phyloP scores from a whole-genome alignment of 2,113 vertebrate genomes.

The Cyphomyrus plagiostoma region DNA sequence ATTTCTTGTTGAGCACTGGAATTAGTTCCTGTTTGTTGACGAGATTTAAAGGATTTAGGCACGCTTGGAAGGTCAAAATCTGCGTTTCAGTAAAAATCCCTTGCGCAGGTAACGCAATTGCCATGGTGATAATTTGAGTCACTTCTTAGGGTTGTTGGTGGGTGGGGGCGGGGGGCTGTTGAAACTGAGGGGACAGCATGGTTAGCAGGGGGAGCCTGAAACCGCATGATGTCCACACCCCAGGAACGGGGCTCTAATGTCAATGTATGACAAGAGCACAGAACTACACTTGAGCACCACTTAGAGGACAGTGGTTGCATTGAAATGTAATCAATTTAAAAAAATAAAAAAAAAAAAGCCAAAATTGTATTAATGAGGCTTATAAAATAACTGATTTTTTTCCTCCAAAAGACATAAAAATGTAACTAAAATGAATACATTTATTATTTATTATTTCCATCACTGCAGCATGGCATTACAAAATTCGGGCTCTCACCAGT shows the following conservation, averaged over 20 bases:
- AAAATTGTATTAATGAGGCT: neutral
- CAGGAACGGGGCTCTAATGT: neutral
- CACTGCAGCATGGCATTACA: neutral
- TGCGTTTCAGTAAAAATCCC: neutral
- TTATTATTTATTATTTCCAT: neutral
- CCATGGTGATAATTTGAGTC: constrained; percentile 11
- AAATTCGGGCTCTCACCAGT: neutral
- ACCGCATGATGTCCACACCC: neutral
- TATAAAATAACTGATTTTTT: neutral
- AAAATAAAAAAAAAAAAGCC: neutral
- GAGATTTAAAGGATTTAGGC: neutral
- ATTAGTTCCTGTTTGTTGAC: constrained; percentile 1
- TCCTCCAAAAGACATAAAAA: neutral
- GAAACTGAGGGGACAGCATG: neutral
- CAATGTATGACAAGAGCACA: neutral
- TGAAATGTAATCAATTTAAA: neutral
- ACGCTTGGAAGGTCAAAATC: neutral
- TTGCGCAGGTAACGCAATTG: neutral
- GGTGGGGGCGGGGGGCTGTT: neutral
- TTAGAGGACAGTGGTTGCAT: neutral
- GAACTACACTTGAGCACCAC: neutral
- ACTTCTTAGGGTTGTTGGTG: neutral
- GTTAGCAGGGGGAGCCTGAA: neutral
- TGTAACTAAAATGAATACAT: neutral
- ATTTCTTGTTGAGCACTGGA: neutral